phyloP scores from a whole-genome alignment of 2,797 vertebrate species.

The Anguilla obscura region DNA sequence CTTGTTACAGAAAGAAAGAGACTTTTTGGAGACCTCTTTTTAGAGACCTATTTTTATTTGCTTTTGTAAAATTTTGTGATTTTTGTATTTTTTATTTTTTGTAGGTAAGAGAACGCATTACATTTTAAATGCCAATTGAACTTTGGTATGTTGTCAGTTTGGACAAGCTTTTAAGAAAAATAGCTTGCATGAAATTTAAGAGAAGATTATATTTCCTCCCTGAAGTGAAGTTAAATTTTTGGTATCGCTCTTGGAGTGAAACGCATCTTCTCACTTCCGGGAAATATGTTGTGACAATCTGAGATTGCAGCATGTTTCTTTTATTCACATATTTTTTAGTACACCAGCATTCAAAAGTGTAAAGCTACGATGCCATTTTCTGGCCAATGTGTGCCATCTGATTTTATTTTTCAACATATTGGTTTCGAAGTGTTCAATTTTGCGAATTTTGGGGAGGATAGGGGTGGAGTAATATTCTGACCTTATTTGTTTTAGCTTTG shows the following conservation, averaged over 20 bases:
- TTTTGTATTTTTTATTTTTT: slow-evolving; percentile 48
- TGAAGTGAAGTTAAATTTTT: slow-evolving; percentile 1
- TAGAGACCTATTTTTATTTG: slow-evolving; percentile 40
- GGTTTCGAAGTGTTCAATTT: not conserved
- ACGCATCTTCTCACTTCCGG: not conserved
- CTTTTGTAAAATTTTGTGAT: slow-evolving; percentile 3
- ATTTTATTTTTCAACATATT: slow-evolving; percentile 13
- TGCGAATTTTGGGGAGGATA: not conserved
- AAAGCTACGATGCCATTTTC: not conserved
- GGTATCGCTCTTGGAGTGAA: not conserved
- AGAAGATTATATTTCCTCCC: not conserved
- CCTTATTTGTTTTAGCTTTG: slow-evolving; percentile 36
- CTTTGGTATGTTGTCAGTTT: slow-evolving; percentile 6
- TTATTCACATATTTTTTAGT: not conserved
- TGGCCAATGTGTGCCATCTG: not conserved
- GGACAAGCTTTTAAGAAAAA: slow-evolving; percentile 23
- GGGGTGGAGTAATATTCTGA: not conserved
- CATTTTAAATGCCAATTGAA: slow-evolving; percentile 27
- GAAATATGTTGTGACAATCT: not conserved
- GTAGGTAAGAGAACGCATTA: slow-evolving; percentile 41
- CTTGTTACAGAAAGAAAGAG: slow-evolving; percentile 71
- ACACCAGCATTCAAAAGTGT: not conserved
- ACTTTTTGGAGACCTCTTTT: slow-evolving; percentile 56
- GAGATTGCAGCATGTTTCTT: not conserved
- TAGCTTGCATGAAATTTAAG: not conserved